Conservation (phyloP, 2,888 invertebrate species). For the Drosophila recens region DNA sequence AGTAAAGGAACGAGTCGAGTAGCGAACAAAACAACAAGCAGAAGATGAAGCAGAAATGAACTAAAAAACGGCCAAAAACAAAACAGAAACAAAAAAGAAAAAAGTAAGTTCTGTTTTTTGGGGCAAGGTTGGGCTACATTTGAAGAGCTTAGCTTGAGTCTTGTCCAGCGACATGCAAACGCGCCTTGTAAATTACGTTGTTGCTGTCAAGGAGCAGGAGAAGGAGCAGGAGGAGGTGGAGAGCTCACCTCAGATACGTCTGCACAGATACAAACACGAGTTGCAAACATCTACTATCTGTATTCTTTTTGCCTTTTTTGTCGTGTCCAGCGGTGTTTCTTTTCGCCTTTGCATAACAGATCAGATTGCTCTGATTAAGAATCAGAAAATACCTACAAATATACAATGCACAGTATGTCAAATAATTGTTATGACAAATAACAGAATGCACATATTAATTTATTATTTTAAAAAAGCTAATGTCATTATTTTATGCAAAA, state of each 20-base stretch:
- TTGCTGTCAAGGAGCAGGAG: constrained; percentile 55
- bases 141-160: constrained; percentile 42
- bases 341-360: constrained; percentile 78
- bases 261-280: constrained; percentile 36
- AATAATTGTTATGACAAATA: neutral
- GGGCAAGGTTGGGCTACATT: constrained; percentile 24
- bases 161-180: constrained; percentile 77
- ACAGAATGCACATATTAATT: neutral
- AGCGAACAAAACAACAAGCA: constrained; percentile 38
- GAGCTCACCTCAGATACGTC: constrained; percentile 35
- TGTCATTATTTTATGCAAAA: too few species aligned
- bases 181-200: constrained; percentile 72
- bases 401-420: constrained; percentile 3
- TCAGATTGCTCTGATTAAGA: constrained; percentile 83
- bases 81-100: constrained; percentile 2
- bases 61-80: constrained; percentile 21
- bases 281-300: constrained; percentile 52
- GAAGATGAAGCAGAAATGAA: constrained; percentile 3
- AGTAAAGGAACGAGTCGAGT: constrained; percentile 55
- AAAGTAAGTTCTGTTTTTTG: constrained; percentile 31
- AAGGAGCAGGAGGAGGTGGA: constrained; percentile 31
- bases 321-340: constrained; percentile 60
- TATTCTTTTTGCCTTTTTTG: constrained; percentile 44
- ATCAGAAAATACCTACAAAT: constrained; percentile 56
- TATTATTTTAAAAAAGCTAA: neutral